These are phyloP conservation scores for Anguilla obscura DNA, from an alignment of 2,797 vertebrate species.

Conservation along the genomic window DNA sequence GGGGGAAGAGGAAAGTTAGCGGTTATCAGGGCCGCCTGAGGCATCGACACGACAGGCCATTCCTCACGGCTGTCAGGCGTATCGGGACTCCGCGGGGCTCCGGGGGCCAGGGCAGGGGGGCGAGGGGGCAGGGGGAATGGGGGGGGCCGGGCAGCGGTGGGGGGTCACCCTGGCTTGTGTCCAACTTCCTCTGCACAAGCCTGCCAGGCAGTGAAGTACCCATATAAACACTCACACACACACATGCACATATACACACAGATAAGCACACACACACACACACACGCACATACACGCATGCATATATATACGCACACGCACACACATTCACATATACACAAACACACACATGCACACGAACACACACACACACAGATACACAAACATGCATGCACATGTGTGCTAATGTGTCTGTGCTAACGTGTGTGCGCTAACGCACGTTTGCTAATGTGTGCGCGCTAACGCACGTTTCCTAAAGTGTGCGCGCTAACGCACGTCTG, in stretches of 20 bases:
- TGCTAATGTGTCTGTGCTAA: too few species aligned
- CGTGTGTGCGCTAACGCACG: neutral
- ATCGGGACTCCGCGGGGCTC: neutral
- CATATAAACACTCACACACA: neutral
- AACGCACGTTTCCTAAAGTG: neutral
- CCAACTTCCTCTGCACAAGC: constrained; percentile 24
- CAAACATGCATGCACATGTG: neutral
- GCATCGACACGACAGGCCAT: constrained; percentile 30
- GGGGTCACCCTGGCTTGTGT: constrained; percentile 12
- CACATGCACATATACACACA: constrained; percentile 18
- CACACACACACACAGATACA: neutral
- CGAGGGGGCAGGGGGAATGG: neutral
- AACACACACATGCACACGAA: too few species aligned
- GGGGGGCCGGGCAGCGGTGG: neutral
- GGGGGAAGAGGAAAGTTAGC: constrained; percentile 15
- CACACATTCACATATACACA: constrained; percentile 11
- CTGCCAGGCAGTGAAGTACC: neutral
- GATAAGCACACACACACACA: constrained; percentile 6
- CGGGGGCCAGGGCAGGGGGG: neutral
- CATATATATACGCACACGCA: neutral
- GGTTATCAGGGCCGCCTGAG: constrained; percentile 24
- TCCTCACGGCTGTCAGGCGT: constrained; percentile 31
- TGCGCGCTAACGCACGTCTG: neutral
- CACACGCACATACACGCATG: neutral
- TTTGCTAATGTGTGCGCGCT: neutral